These are phyloP conservation scores for Dicyrtomina minuta DNA, from an alignment of 2,888 invertebrate species.

Conservation along the genomic window DNA sequence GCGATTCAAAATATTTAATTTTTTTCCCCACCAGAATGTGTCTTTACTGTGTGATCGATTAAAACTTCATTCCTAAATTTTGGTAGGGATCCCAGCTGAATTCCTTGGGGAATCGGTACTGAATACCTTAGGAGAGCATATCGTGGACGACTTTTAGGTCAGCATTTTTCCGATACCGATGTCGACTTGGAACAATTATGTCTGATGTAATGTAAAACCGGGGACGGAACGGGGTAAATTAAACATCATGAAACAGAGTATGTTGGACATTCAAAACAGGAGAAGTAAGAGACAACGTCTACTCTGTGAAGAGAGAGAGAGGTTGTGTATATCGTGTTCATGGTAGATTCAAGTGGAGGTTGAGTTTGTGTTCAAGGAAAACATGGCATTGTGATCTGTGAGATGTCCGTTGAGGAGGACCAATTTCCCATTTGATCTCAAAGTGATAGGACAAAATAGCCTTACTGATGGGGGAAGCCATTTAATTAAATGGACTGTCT, in stretches of 20 bases:
- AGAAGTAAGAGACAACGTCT: not conserved
- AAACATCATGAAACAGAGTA: not conserved
- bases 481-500: constrained; percentile 43
- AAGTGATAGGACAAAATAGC: constrained; percentile 37
- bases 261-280: constrained; percentile 5
- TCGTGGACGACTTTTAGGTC: constrained; percentile 7
- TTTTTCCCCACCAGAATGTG: too few relatives aligned
- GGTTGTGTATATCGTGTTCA: constrained; percentile 7
- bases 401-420: constrained; percentile 23
- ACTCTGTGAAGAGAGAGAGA: not conserved
- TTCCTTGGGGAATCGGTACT: too few relatives aligned
- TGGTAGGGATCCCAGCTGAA: too few relatives aligned
- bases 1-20: too few relatives aligned
- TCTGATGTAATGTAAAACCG: constrained; percentile 12
- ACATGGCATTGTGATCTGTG: constrained; percentile 13
- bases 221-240: constrained; percentile 11
- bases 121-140: too few relatives aligned
- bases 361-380: constrained; percentile 13
- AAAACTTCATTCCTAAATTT: too few relatives aligned
- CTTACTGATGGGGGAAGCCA: constrained; percentile 40
- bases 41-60: too few relatives aligned
- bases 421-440: constrained; percentile 42
- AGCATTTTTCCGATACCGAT: constrained; percentile 19
- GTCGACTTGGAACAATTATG: constrained; percentile 13
- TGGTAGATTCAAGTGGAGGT: constrained; percentile 8